Evolutionary conservation across 2,797 vertebrate genomes (phyloP), one percentile per base, ranked within the genome.

Genomic region (Cossypha caffra): DNA sequence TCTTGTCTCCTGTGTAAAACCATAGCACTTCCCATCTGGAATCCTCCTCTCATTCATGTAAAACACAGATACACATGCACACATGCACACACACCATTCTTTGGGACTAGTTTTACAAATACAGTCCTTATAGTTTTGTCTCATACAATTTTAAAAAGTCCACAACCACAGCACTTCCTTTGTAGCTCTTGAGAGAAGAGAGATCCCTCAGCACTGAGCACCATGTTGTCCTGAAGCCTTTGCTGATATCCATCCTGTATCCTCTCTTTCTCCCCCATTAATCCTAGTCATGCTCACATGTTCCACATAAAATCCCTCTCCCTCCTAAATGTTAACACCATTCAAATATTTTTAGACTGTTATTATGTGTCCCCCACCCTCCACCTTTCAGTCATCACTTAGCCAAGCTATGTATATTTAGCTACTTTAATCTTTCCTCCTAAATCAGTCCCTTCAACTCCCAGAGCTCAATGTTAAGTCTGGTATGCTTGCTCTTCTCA

Each of bases 321-420:
- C 84, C 91, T 96, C 89, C 93, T 97, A 68, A 42, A 96, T 93
- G 95, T 97, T 97, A 92, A 90, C 95, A 97, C 97, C 96, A 96
- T 97, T 96, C 93, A 92, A 71, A 95, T 98, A 97, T 97, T 97
- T 97, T 97, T 97, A 97, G 96, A 86, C 81, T 51, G 7, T 91
- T 95, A 96, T 96, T 95, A 86, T 87, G 88, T 84, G 81, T 92
- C 84, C 68, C 81, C 86, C 88, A 88, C 93, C 93, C 92, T 97
- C 86, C 87, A 92, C 82, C 90, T 93, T 96, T 95, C 96, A 96
- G 96, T 97, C 97, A 97, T 86, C 85, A 31, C 77, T 94, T 94
- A 95, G 96, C 95, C 93, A 86, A 57, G 13, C 88, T 93, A 69
- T 88, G 61, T 94, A 91, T 90, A 96, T 92, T 95, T 93, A 97